Conservation (phyloP, 2,113 vertebrate genomes). For the Corythaeola cristata region DNA sequence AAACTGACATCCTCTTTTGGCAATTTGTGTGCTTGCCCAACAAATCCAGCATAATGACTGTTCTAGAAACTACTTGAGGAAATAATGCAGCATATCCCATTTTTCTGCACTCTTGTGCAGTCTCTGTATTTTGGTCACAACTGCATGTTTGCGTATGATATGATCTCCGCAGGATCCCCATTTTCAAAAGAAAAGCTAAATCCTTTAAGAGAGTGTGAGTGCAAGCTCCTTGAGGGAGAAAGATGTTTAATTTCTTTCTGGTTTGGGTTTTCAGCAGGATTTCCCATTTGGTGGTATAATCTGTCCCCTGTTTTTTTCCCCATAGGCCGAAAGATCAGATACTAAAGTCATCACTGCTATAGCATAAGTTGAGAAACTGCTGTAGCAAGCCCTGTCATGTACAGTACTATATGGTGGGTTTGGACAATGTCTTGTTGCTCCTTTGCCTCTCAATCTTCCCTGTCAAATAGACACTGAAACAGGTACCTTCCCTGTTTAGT, state of each 20-base stretch:
- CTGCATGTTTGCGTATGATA: background rate
- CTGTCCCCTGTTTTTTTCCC: background rate
- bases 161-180: background rate
- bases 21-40: background rate
- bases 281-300: background rate
- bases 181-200: background rate
- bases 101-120: background rate
- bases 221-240: background rate
- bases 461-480: background rate
- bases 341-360: background rate
- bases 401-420: background rate
- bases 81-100: background rate
- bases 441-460: background rate
- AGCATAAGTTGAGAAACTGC: background rate
- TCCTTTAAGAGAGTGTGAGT: background rate
- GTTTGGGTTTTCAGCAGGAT: background rate
- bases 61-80: background rate
- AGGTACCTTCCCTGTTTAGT: background rate
- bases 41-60: background rate
- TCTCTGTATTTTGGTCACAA: background rate
- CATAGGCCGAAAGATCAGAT: background rate
- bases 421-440: background rate
- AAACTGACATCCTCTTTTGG: background rate
- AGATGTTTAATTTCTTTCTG: background rate
- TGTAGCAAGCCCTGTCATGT: rapidly evolving